Conservation (phyloP, 1,140 invertebrate genomes). For the Trialeurodes vaporariorum region DNA sequence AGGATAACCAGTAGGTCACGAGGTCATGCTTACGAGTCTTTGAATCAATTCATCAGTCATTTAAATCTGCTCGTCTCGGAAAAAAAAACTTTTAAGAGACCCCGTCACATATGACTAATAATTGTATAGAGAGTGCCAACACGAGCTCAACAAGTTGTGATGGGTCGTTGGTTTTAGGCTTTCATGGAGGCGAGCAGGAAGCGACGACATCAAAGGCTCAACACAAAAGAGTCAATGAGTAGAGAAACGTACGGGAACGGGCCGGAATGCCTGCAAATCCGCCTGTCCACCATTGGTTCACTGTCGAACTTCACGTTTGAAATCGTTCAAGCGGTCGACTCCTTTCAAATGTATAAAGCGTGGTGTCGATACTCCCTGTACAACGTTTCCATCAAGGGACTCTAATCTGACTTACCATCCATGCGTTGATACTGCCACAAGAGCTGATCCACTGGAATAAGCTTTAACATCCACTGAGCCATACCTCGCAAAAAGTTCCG, state of each 20-base stretch:
- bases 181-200: no score
- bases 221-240: background rate
- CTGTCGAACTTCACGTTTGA: background rate
- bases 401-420: constrained; percentile 6
- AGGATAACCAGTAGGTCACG: no score
- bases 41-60: no score
- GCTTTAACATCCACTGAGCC: constrained; percentile 3
- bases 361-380: background rate
- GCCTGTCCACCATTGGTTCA: background rate
- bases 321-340: background rate
- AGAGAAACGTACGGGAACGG: background rate
- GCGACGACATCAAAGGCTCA: no score
- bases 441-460: background rate
- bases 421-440: background rate
- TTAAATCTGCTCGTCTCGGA: no score
- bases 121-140: no score
- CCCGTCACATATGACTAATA: no score
- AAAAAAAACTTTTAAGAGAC: no score
- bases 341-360: background rate
- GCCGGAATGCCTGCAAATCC: background rate
- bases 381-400: no score
- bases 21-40: no score
- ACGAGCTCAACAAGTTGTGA: no score
- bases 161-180: no score
- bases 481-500: background rate